Percentiles rank a stretch among this genome's conserved stretches.
Evolutionary conservation across 2,888 invertebrate species (phyloP).

Genomic region (Graphium colonna): DNA sequence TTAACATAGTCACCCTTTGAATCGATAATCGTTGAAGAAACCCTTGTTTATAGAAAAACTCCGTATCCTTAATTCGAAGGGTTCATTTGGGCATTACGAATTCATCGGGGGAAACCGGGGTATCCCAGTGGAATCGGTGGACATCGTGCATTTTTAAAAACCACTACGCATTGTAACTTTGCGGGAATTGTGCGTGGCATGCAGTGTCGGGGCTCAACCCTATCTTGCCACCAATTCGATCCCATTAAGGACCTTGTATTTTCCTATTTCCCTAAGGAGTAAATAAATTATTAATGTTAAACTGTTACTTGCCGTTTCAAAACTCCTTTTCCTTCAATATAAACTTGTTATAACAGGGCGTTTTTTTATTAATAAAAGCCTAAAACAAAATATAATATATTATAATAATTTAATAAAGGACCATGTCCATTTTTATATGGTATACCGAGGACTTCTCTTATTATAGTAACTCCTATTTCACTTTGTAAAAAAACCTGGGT

Average conservation of each 20-base stretch:
- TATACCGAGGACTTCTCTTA: too few relatives aligned
- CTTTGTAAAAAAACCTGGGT: too few relatives aligned
- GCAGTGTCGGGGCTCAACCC: background rate
- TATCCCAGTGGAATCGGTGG: slow-evolving; percentile 40
- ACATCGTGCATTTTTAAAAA: slow-evolving; percentile 59
- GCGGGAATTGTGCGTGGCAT: slow-evolving; percentile 17
- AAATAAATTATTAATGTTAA: background rate
- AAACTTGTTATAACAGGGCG: background rate
- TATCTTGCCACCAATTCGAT: background rate
- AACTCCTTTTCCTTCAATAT: background rate
- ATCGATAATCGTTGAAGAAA: background rate
- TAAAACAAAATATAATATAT: background rate
- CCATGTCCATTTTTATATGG: too few relatives aligned
- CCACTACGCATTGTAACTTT: slow-evolving; percentile 33
- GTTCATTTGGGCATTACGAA: slow-evolving; percentile 62
- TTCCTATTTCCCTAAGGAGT: background rate
- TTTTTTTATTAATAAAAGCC: background rate
- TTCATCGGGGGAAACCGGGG: slow-evolving; percentile 64
- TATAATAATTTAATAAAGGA: too few relatives aligned
- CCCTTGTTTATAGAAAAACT: slow-evolving; percentile 7
- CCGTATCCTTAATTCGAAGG: slow-evolving; percentile 49
- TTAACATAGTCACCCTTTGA: slow-evolving; percentile 4
- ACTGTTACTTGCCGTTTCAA: too few relatives aligned
- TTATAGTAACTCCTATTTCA: too few relatives aligned
- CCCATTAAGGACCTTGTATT: background rate